Evolutionary conservation across 2,888 invertebrate genomes (phyloP), one percentile per base, ranked within the genome.

Genomic region (Agelastica alni): DNA sequence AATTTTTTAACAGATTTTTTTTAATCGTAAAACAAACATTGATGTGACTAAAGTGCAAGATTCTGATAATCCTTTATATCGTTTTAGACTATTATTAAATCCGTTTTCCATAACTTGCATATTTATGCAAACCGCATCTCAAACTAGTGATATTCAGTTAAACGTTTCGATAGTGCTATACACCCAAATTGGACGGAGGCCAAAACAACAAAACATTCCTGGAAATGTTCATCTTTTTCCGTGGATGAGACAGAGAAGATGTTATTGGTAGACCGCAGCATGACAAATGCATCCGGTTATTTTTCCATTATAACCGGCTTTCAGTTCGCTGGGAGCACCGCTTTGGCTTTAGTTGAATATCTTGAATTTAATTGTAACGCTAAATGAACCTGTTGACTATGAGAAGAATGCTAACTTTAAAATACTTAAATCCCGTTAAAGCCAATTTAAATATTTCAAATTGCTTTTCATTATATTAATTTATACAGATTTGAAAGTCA

Each of bases 241-340:
- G n/a, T n/a, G n/a, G n/a, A 56, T 48, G 53, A 53, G 57, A 57
- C 59, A 61, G 56, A 53, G 55, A n/a, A n/a, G n/a, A 48, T 55
- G 58, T 48, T 52, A 48, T 55, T 58, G 58, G 58, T 58, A 55
- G 52, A 64, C 70, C 67, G 62, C 66, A 62, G 64, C 61, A 69
- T 70, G 70, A 70, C 66, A 70, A 70, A 71, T 69, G 70, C 58
- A 62, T 51, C 59, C 68, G 65, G 69, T 70, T 70, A 68, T 71
- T 66, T 66, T 60, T 58, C 66, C 61, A 70, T 69, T 66, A 69
- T 48, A 53, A 42, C 55, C 17, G 49, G 47, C 51, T 37, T 36
- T 53, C 53, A 51, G n/a, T n/a, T n/a, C n/a, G n/a, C n/a, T n/a
- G n/a, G n/a, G n/a, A n/a, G 51, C 47, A 56, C 41, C 45, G 46